Conservation (phyloP, 1,140 invertebrate species). For the Lordiphosa collinella region DNA sequence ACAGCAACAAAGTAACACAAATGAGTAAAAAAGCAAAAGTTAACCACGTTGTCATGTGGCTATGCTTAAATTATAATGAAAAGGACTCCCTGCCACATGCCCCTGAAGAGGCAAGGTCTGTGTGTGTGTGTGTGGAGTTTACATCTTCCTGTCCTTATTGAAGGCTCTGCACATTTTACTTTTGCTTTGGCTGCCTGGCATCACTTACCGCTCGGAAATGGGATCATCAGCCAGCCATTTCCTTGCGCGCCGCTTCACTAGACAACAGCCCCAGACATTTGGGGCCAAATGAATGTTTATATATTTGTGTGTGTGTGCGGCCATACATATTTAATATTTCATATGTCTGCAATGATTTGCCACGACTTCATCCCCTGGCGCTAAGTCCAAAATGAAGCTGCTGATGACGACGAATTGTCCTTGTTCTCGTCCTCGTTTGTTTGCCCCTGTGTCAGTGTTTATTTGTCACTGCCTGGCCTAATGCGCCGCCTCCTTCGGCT, state of each 20-base stretch:
- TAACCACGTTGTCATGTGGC: conserved; percentile 76
- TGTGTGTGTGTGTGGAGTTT: conserved; percentile 29
- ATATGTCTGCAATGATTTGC: conserved; percentile 76
- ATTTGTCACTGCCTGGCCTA: conserved; percentile 64
- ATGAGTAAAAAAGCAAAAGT: conserved; percentile 63
- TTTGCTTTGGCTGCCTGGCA: conserved; percentile 57
- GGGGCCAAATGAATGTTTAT: conserved; percentile 73
- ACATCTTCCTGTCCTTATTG: conserved; percentile 49
- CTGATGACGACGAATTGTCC: conserved; percentile 75
- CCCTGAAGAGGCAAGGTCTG: conserved; percentile 16
- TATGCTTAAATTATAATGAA: conserved; percentile 78
- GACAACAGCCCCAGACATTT: conserved; percentile 56
- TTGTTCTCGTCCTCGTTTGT: conserved; percentile 43
- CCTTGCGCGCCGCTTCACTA: conserved; percentile 67
- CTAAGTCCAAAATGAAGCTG: conserved; percentile 75
- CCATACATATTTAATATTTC: conserved; percentile 77
- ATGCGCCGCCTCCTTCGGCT: conserved; percentile 37
- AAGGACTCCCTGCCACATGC: conserved; percentile 54
- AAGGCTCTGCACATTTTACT: conserved; percentile 49
- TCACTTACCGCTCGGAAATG: conserved; percentile 79
- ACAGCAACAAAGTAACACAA: conserved; percentile 57
- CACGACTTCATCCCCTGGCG: conserved; percentile 54
- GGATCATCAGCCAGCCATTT: conserved; percentile 79
- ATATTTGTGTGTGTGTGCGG: conserved; percentile 21
- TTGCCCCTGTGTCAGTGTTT: conserved; percentile 57